Evolutionary conservation across 2,888 invertebrate genomes (phyloP), one percentile per base, ranked within the genome.

Genomic region (Oegoconia quadripuncta): DNA sequence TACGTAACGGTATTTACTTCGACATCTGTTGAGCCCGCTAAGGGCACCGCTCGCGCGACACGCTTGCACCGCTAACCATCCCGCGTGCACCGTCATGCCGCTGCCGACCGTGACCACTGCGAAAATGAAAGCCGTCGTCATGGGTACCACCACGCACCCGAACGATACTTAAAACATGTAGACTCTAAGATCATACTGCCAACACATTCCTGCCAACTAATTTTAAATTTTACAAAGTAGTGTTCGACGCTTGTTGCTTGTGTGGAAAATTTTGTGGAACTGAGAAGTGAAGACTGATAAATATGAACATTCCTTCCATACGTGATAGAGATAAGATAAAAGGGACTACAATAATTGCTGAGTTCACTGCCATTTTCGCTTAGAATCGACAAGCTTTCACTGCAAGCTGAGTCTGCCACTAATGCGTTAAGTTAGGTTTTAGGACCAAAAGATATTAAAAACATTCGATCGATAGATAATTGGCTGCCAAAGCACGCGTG

Each of bases 1-100:
- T 83, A 79, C 82, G 80, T 81, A 82, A 83, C 73, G 57, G 53
- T 65, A 64, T 63, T 64, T 57, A 62, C 64, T 50, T 63, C 77
- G 71, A 68, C 82, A 82, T 77, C 82, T 83, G 84, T 84, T 83
- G 83, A 81, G 79, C 71, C 72, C 59, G 53, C 38, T 46, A 50
- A 62, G 58, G 58, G 53, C 60, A 57, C 67, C 52, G 54, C 68
- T 62, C 49, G 42, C 68, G 72, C 72, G 72, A 57, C 80, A 79
- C 82, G 83, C 83, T 83, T 82, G 50, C 75, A 78, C 78, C 67
- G 76, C 81, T 70, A 62, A 55, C 67, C 75, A 75, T 70, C 54
- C 45, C 70, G 73, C 68, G 70, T 67, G 71, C 80, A 73, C 72
- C 59, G 69, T 50, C 74, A 80, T 77, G 78, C 54, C 54, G 9